Base-by-base conservation (phyloP, 2,888 invertebrate genomes). In the Drosophila lutescens region DNA sequence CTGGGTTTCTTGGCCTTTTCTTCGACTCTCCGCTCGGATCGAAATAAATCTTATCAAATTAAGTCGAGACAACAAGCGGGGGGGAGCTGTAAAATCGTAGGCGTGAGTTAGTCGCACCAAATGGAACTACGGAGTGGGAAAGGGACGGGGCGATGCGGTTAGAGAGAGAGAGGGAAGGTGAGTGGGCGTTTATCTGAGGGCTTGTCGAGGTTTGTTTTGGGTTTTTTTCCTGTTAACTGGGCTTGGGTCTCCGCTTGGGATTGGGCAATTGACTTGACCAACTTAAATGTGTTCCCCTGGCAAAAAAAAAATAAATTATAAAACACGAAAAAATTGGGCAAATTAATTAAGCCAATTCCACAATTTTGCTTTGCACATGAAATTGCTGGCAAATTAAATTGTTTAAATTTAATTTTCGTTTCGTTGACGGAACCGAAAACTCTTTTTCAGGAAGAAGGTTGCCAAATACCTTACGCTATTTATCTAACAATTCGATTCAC, bases 21-120 rank as follows among this genome's bases (percentile, higher is more conserved):
- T 54, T 58, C 51, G 53, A 65, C 88, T 75, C 62, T 36, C 62
- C 62, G 49, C 15, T 85, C 70, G 79, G 61, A 43, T 60, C 82
- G 78, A 85, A 84, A 88, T 84, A 84, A 88, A 88, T 84, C 88
- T 84, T 84, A 88, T 84, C 88, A 88, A 84, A 88, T 84, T 88
- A 88, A 88, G 86, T 69, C 79, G 70, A 75, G 82, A 81, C 79
- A 71, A 71, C 54, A 54, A 68, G 43, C 54, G 50, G 40, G 46
- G 50, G 40, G 46, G 43, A 62, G 63, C 38, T 57, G 20, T 57
- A 43, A 74, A 51, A 26, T 46, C 75, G 68, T 60, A 74, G 43
- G 55, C 71, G 57, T 76, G 67, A 71, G 71, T 69, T 70, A 76
- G 78, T 72, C 70, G 55, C 65, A 74, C 60, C 57, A 74, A 58